Evolutionary conservation across 35 echinoderm and acorn worm genomes (phyloP).

Genomic region (Apostichopus parvimensis): DNA sequence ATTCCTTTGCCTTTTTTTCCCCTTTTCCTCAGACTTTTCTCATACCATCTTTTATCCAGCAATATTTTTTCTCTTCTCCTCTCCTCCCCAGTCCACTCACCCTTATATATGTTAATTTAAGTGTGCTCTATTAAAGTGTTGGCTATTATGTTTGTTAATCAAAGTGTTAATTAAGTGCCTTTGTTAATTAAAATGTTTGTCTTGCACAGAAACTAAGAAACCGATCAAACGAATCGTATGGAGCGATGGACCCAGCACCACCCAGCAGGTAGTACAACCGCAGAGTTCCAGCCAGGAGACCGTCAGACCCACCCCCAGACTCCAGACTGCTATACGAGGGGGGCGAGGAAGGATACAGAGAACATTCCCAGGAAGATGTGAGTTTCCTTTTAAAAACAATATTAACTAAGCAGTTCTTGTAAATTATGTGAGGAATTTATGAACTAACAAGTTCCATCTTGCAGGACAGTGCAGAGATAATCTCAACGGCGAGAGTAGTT

Average conservation of each 20-base stretch:
- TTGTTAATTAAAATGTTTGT: background rate
- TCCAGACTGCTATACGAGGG: slow-evolving; percentile 51
- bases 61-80: background rate
- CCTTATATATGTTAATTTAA: too few relatives aligned
- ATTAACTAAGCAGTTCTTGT: too few relatives aligned
- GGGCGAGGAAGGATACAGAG: slow-evolving; percentile 66
- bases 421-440: too few relatives aligned
- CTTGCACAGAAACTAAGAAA: slow-evolving; percentile 49
- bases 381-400: background rate
- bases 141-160: too few relatives aligned
- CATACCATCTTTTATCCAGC: background rate
- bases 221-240: slow-evolving; percentile 57
- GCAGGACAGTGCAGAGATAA: too few relatives aligned
- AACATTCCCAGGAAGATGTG: slow-evolving; percentile 47
- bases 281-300: slow-evolving; percentile 57
- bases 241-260: slow-evolving; percentile 45
- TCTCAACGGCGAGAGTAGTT: too few relatives aligned
- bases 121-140: too few relatives aligned
- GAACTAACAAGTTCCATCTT: too few relatives aligned
- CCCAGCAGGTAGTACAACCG: slow-evolving; percentile 51
- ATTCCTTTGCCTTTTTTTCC: too few relatives aligned
- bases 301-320: slow-evolving; percentile 45
- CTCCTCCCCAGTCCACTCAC: background rate
- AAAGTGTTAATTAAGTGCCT: too few relatives aligned
- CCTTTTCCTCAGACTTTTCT: too few relatives aligned